These are phyloP conservation scores for Abramis brama DNA, from an alignment of 2,113 vertebrate species.

Conservation along the genomic window DNA sequence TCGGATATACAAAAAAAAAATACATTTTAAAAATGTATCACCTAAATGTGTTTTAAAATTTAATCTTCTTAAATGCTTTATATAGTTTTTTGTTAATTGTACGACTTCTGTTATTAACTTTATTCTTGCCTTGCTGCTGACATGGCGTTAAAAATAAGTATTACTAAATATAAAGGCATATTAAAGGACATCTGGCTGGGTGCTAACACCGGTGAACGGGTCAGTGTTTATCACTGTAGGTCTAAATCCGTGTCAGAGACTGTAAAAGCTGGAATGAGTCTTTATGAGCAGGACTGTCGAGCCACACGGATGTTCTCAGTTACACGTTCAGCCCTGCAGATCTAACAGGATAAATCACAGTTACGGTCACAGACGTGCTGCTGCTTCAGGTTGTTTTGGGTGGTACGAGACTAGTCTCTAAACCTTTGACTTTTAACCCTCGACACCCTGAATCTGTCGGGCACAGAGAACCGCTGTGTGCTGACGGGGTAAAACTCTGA, in stretches of 20 bases:
- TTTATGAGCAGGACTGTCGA: background rate
- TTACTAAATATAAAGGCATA: no score
- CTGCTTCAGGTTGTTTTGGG: background rate
- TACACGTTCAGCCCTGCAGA: background rate
- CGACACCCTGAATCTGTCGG: background rate
- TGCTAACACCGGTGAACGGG: background rate
- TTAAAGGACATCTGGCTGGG: no score
- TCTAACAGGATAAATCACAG: background rate
- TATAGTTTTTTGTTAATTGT: no score
- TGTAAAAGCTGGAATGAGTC: background rate
- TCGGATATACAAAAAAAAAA: no score
- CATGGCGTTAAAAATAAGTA: no score
- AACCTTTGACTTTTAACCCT: conserved; percentile 9
- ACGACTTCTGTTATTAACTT: no score
- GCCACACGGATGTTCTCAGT: background rate
- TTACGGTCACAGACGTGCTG: background rate
- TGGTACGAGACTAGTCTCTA: background rate
- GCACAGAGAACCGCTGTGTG: background rate
- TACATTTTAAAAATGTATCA: no score
- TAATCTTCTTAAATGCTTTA: no score
- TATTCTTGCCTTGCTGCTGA: no score
- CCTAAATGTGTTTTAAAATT: no score
- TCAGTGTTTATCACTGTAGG: background rate
- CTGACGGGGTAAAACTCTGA: background rate
- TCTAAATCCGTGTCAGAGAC: background rate